Evolutionary conservation across 1,140 invertebrate genomes (phyloP), one percentile per base, ranked within the genome.

Genomic region (Drosophila kepulauana): DNA sequence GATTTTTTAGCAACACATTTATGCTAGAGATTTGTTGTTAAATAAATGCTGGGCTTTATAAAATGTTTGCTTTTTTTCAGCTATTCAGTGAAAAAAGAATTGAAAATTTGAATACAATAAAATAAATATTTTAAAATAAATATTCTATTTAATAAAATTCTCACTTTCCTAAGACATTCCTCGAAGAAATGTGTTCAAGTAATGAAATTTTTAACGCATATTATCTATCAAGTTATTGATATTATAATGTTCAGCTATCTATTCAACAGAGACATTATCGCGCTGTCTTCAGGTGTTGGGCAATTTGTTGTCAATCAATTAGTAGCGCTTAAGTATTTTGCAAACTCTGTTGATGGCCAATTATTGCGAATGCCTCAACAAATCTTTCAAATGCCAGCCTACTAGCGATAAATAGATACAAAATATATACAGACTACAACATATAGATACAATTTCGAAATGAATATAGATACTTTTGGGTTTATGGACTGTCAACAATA

Each of bases 271-370:
- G 35, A 43, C 20, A 16, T 43, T 52, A 64, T 52, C 35, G 20
- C 25, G 11, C 1, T 30, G 25, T 0, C 41, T 33, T 28, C 15
- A 8, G 41, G 15, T 1, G 61, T 74, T 74, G 25, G 65, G 48
- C 57, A 61, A 74, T 65, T 66, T 16, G 4, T 3, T 35, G 49
- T 25, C 57, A 49, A 57, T 69, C 51, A 63, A 57, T 69, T 20
- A 56, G 20, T 25, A 28, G 43, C 43, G 16, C 43, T 63, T 51
- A 63, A 75, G 66, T 56, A 62, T 64, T 68, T 71, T 20, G 68
- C 52, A 75, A 64, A 70, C 46, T 63, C 41, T 30, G 28, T 45
- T 25, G 28, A 43, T 33, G 15, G 28, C 15, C 56, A 41, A 48
- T 66, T 51, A 61, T 61, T 69, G 35, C 56, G 54, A 51, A 45